phyloP scores from a whole-genome alignment of 2,113 vertebrate species.

The Marcusenius ussheri region DNA sequence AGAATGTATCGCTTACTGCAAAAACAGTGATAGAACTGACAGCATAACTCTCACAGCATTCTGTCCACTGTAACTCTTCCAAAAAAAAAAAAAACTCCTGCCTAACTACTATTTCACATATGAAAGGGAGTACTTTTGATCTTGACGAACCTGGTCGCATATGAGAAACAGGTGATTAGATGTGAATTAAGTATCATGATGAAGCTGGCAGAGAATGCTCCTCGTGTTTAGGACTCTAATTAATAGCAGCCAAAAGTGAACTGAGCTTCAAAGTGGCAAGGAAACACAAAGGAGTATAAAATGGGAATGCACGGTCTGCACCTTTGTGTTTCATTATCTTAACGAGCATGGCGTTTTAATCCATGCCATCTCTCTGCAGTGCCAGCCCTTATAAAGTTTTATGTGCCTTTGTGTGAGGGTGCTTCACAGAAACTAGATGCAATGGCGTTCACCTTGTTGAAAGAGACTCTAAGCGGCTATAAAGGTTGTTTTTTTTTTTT shows the following conservation, averaged over 20 bases:
- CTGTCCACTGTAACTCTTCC: neutral
- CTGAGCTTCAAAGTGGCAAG: conserved; percentile 5
- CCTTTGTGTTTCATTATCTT: conserved; percentile 13
- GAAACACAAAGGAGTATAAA: neutral
- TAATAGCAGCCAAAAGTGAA: neutral
- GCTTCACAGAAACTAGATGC: neutral
- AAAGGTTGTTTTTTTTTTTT: neutral
- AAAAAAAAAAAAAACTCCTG: neutral
- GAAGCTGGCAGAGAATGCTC: conserved; percentile 7
- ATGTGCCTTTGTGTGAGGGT: neutral
- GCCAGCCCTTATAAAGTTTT: conserved; percentile 11
- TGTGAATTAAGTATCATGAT: conserved; percentile 17
- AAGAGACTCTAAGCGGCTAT: neutral
- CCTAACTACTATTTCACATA: neutral
- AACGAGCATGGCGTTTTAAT: conserved; percentile 11
- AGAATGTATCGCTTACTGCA: neutral
- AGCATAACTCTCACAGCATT: neutral
- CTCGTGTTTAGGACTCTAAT: neutral
- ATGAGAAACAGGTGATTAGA: conserved; percentile 11
- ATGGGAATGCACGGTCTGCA: neutral
- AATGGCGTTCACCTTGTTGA: neutral
- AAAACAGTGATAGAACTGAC: neutral
- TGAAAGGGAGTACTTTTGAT: neutral
- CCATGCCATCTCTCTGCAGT: neutral
- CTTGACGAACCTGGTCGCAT: neutral